Evolutionary conservation across 2,888 invertebrate species (phyloP), one percentile per base, ranked within the genome.

Genomic region (Euphydryas editha): DNA sequence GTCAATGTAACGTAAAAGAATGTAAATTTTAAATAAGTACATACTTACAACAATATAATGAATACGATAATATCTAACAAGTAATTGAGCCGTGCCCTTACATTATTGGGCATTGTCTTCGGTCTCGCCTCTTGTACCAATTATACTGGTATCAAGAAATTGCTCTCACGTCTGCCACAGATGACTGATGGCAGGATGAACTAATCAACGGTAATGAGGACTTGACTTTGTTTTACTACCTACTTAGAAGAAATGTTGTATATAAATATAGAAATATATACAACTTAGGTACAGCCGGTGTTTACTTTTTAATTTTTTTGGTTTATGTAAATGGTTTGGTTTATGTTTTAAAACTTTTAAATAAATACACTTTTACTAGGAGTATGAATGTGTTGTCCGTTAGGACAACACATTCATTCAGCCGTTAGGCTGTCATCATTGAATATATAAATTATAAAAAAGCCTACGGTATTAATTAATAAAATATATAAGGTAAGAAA

Each of bases 151-250:
- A 36, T 44, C 58, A 56, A 51, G 51, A 63, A 56, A 42, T 44
- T 20, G 30, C 42, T 44, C 57, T 57, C 57, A 56, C 47, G 56
- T 47, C 42, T 59, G 49, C 36, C 58, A 59, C 44, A 59, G 42
- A 59, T 64, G 63, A 64, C 21, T 59, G 58, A 64, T 58, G 59
- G 51, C 59, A 64, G 63, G 63, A 64, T 59, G 63, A 1, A 44
- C 18, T 42, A 54, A 64, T 64, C 30, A 54, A 63, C 36, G 44
- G 63, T 59, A 59, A 54, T 64, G 44, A 30, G 13, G 20, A 44
- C 58, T 39, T 62, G 15, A 57, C 39, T 37, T 15, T 56, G 57
- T 49, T 62, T 36, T 42, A 58, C 51, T 37, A 54, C 42, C 39
- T 44, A 63, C 24, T 51, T 49, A 7, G 37, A 5, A 47, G 4